Conservation (phyloP, 2,888 invertebrate species). For the Tenthredo amoena region DNA sequence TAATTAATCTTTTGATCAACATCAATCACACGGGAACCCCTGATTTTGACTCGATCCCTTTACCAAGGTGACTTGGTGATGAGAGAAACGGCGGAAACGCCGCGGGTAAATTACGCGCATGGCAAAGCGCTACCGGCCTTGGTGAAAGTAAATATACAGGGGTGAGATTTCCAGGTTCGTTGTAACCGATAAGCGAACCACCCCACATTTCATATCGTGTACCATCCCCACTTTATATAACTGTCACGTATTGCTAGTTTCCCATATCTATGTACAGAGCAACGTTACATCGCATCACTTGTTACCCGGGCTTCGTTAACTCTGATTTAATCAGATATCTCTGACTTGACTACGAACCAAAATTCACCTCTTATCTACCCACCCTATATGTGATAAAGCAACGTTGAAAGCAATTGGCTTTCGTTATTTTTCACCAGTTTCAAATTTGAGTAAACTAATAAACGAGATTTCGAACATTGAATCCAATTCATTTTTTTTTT, state of each 20-base stretch:
- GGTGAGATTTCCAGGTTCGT: neutral
- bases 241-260: slow-evolving; percentile 4
- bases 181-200: slow-evolving; percentile 13
- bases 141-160: slow-evolving; percentile 5
- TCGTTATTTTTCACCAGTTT: neutral
- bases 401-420: neutral
- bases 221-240: neutral
- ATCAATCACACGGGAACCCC: neutral
- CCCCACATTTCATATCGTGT: neutral
- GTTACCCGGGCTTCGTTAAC: neutral
- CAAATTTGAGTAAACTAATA: neutral
- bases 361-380: neutral
- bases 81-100: neutral
- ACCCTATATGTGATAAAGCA: neutral
- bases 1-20: slow-evolving; percentile 16
- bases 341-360: neutral
- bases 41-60: neutral
- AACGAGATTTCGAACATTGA: neutral
- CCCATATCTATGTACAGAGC: neutral
- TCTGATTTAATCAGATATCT: neutral
- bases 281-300: neutral
- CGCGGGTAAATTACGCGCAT: slow-evolving; percentile 22
- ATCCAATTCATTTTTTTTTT: neutral
- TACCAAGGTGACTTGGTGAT: neutral
- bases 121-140: neutral